Evolutionary conservation across 2,888 invertebrate genomes (phyloP).

Genomic region (Scaptomyza tumidula): DNA sequence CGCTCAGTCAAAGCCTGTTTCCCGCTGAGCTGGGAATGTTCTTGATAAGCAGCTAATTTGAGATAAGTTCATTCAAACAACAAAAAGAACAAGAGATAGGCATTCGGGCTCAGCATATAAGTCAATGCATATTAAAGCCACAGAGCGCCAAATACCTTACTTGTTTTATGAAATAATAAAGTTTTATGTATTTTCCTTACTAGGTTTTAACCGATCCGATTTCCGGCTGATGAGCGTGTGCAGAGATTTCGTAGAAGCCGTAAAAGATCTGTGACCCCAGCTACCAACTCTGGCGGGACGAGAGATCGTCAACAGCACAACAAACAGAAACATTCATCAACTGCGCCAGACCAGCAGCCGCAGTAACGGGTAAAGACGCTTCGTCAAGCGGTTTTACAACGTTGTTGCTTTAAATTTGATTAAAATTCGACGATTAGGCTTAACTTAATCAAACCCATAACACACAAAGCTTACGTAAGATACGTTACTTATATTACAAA

Average conservation of each 20-base stretch:
- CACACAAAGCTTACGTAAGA: constrained; percentile 51
- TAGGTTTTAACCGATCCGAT: constrained; percentile 64
- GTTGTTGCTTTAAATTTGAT: constrained; percentile 72
- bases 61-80: constrained; percentile 49
- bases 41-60: constrained; percentile 75
- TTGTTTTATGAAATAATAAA: constrained; percentile 80
- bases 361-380: constrained; percentile 9
- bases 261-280: constrained; percentile 59
- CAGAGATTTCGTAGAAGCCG: constrained; percentile 72
- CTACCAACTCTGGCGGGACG: constrained; percentile 26
- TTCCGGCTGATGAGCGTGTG: constrained; percentile 41
- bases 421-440: constrained; percentile 74
- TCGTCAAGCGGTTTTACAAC: constrained; percentile 53
- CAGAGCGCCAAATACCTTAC: constrained; percentile 44
- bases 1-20: constrained; percentile 63
- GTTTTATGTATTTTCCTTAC: constrained; percentile 79
- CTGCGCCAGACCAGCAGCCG: constrained; percentile 36
- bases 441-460: constrained; percentile 31
- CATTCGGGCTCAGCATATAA: constrained; percentile 64
- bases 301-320: constrained; percentile 27
- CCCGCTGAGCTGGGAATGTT: constrained; percentile 74
- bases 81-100: constrained; percentile 13
- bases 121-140: constrained; percentile 73
- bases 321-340: constrained; percentile 49
- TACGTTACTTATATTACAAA: constrained; percentile 46